phyloP scores from a whole-genome alignment of 2,113 vertebrate genomes.

The Podiceps cristatus region DNA sequence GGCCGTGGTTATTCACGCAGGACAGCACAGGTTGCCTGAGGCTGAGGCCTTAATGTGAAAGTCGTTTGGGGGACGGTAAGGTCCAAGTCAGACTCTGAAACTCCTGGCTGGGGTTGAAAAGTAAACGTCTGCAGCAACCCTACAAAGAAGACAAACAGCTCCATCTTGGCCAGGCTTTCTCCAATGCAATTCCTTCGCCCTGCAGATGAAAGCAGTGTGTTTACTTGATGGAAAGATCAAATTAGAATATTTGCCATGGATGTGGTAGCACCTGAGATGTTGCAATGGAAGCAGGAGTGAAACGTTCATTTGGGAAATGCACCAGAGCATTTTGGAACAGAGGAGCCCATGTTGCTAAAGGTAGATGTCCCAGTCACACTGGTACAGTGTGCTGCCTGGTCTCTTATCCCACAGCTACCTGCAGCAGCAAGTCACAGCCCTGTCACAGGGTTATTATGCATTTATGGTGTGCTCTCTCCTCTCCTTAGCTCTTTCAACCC shows the following conservation, averaged over 20 bases:
- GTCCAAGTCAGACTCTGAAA: slow-evolving; percentile 63
- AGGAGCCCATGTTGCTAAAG: background rate
- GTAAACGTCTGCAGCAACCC: slow-evolving; percentile 75
- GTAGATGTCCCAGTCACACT: background rate
- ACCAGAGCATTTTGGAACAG: background rate
- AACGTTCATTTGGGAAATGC: background rate
- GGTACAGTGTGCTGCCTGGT: background rate
- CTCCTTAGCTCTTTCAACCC: background rate
- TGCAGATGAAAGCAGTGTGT: background rate
- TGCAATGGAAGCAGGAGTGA: background rate
- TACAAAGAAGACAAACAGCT: slow-evolving; percentile 77
- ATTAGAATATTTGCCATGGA: background rate
- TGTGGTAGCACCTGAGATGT: fast-evolving
- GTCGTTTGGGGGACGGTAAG: slow-evolving; percentile 54
- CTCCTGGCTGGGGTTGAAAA: slow-evolving; percentile 68
- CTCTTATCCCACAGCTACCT: background rate
- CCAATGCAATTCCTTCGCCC: slow-evolving; percentile 78
- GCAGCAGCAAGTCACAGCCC: background rate
- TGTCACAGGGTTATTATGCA: background rate
- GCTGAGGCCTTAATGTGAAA: slow-evolving; percentile 75
- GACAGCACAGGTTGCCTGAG: slow-evolving; percentile 67
- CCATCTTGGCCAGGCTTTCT: slow-evolving; percentile 76
- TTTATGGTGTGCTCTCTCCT: background rate
- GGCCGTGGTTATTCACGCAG: slow-evolving; percentile 15
- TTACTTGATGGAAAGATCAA: background rate